Percentiles rank a stretch among this genome's conserved stretches.
These are phyloP conservation scores for Clostera curtula DNA, from an alignment of 2,888 invertebrate species.

Conservation along the genomic window DNA sequence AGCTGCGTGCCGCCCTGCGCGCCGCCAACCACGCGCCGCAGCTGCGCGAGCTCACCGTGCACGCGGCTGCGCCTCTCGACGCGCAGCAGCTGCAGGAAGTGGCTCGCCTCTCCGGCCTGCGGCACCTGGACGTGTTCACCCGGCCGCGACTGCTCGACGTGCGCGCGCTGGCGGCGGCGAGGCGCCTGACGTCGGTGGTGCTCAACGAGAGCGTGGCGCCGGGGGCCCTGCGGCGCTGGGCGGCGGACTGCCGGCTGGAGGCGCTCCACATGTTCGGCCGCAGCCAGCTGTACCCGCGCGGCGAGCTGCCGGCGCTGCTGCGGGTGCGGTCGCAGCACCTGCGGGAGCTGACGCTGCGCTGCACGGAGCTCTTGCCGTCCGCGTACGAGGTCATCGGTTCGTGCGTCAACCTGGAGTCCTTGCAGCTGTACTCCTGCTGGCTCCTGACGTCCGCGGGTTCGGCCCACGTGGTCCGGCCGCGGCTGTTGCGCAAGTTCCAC, in stretches of 20 bases:
- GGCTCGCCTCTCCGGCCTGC: slow-evolving; percentile 11
- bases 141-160: slow-evolving; percentile 4
- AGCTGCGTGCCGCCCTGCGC: slow-evolving; percentile 3
- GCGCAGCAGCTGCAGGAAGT: slow-evolving; percentile 8
- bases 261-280: slow-evolving; percentile 33
- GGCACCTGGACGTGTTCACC: slow-evolving; percentile 25
- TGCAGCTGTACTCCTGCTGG: slow-evolving; percentile 33
- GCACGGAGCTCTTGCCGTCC: slow-evolving; percentile 22
- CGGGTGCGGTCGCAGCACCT: slow-evolving; percentile 14
- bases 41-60: slow-evolving; percentile 4
- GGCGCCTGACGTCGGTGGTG: slow-evolving; percentile 20
- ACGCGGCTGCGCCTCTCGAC: slow-evolving; percentile 4
- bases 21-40: neutral
- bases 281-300: slow-evolving; percentile 19
- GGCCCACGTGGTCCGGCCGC: slow-evolving; percentile 9
- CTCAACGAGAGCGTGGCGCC: slow-evolving; percentile 21
- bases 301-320: slow-evolving; percentile 19
- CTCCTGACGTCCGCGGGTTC: slow-evolving; percentile 22
- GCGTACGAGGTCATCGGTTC: slow-evolving; percentile 20
- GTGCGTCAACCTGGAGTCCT: slow-evolving; percentile 19
- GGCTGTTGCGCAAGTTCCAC: slow-evolving; percentile 22
- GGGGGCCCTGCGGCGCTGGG: slow-evolving; percentile 14
- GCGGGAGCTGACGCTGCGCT: slow-evolving; percentile 29
- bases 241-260: slow-evolving; percentile 7
- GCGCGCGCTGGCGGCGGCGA: slow-evolving; percentile 4